Evolutionary conservation across 2,888 invertebrate species (phyloP), one percentile per base, ranked within the genome.

Genomic region (Aphidius colemani): DNA sequence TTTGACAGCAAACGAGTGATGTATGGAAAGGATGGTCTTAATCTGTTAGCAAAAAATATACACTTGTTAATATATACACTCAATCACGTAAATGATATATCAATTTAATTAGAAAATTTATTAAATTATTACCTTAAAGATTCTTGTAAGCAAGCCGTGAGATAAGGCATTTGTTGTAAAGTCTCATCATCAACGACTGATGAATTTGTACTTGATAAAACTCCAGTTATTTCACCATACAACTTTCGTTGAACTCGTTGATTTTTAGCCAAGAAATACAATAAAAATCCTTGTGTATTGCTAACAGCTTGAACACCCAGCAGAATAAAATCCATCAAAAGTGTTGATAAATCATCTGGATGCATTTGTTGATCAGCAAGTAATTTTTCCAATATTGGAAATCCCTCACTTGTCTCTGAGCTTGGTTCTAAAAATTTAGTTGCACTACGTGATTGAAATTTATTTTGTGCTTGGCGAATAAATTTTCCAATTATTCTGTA

Each of bases 231-330:
- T 83, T 92, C 92, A n/a, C 87, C 83, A 68, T 85, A 85, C 0
- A 91, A 81, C 63, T 82, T 82, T 61, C 85, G 85, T 77, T 92
- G 92, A 7, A 84, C 84, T 64, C 86, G 84, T 51, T 88, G 88
- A 76, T 88, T 86, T 69, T 85, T 87, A 0, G 91, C 88, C 70
- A 93, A 79, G 72, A 88, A 86, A 75, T 90, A 92, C 62, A 92
- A 71, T 41, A 89, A 74, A 73, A 90, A 90, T 0, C 87, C 85
- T 73, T 86, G 85, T 1, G 88, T 85, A 66, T 88, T 88, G 69
- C 75, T 78, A 78, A 88, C 87, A 71, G 89, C 87, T 72, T 89
- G 89, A 0, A 89, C 87, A 63, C 89, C 89, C 71, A 90, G 85
- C 7, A 90, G 78, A 51, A 89, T 83, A 86, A 89, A 87, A 74